phyloP scores from a whole-genome alignment of 2,113 vertebrate species.

The Sterna hirundo region DNA sequence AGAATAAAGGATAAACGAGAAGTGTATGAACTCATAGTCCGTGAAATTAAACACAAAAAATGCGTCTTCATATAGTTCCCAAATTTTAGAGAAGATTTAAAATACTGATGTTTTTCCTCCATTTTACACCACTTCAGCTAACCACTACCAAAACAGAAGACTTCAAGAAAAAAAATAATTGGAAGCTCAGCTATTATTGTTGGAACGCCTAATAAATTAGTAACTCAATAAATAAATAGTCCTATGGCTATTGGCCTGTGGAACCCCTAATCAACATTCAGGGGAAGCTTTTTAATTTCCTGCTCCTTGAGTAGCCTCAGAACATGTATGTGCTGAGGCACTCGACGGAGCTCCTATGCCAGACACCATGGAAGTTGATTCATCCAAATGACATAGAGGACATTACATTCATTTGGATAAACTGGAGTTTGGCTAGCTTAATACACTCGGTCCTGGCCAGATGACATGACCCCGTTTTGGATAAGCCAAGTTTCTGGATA shows the following conservation, averaged over 20 bases:
- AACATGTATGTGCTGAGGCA: background rate
- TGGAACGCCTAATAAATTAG: conserved; percentile 48
- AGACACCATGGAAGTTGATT: background rate
- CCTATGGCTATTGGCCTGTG: background rate
- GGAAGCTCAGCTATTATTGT: conserved; percentile 30
- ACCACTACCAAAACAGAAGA: background rate
- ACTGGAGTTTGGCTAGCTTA: background rate
- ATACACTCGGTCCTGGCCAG: background rate
- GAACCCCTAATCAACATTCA: conserved; percentile 40
- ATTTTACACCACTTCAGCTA: background rate
- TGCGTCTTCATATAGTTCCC: background rate
- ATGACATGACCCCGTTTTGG: background rate
- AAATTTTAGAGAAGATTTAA: background rate
- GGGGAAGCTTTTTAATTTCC: conserved; percentile 64
- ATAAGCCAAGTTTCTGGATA: conserved; percentile 30
- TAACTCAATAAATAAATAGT: conserved; percentile 43
- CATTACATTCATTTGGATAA: background rate
- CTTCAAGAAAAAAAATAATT: background rate
- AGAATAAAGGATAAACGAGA: background rate
- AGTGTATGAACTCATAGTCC: background rate
- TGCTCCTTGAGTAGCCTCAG: conserved; percentile 29
- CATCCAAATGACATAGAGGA: background rate
- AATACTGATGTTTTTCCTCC: background rate
- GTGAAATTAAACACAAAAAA: background rate
- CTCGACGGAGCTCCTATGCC: background rate